These are phyloP conservation scores for Lamprotornis superbus DNA, from an alignment of 2,113 vertebrate genomes.

Conservation along the genomic window DNA sequence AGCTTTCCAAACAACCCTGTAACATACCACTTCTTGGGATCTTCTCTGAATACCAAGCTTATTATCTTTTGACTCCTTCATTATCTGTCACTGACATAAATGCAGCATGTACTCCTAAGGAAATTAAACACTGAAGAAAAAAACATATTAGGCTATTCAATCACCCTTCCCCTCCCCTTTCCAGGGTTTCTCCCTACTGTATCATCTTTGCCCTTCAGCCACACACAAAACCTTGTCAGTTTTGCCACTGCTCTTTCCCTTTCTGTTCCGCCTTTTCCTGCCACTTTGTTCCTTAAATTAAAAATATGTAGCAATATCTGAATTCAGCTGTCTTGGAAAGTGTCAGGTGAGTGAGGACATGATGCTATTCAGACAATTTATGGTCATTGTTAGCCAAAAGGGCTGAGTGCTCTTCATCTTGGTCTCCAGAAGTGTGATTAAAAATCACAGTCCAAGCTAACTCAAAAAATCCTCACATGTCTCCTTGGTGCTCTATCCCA, in stretches of 20 bases:
- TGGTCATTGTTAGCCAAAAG: neutral
- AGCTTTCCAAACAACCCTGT: constrained; percentile 43
- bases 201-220: constrained; percentile 16
- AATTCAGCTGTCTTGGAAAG: neutral
- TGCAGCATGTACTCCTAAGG: constrained; percentile 22
- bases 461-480: fast-evolving
- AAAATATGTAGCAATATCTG: neutral
- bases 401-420: neutral
- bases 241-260: neutral
- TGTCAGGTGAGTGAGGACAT: neutral
- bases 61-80: constrained; percentile 43
- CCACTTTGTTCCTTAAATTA: neutral
- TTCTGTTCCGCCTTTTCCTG: neutral
- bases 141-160: neutral
- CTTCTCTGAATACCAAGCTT: neutral
- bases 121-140: neutral
- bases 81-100: constrained; percentile 56
- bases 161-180: neutral
- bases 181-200: neutral
- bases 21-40: constrained; percentile 12
- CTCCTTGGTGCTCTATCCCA: neutral
- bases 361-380: neutral
- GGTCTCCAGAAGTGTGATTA: neutral
- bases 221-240: neutral
- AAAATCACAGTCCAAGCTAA: neutral